These are phyloP conservation scores for Ceyx margarethae DNA, from an alignment of 2,113 vertebrate genomes.

Conservation along the genomic window DNA sequence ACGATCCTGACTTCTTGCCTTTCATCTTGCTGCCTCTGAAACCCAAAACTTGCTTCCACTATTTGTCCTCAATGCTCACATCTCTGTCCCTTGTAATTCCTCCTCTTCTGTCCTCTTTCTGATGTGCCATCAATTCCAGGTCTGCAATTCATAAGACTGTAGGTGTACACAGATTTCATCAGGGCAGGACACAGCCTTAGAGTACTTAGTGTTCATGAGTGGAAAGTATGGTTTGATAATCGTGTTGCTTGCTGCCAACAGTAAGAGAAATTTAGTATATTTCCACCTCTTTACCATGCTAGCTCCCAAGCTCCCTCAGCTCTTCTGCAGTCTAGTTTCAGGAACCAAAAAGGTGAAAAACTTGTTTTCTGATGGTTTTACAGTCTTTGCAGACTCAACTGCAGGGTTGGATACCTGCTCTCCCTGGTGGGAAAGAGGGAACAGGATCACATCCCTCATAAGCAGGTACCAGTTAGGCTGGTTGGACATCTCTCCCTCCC, in stretches of 20 bases:
- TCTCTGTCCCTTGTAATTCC: neutral
- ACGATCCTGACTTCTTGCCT: neutral
- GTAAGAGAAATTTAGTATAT: neutral
- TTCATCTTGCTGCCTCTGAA: neutral
- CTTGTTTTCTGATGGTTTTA: neutral
- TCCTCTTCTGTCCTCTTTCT: neutral
- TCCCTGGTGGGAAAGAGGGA: neutral
- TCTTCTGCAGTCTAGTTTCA: neutral
- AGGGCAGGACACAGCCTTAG: neutral
- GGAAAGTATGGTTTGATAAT: neutral
- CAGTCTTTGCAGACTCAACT: neutral
- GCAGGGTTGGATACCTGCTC: neutral
- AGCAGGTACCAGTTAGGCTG: neutral
- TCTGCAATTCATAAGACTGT: neutral
- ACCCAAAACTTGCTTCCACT: neutral
- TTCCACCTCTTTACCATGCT: neutral
- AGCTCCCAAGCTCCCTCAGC: neutral
- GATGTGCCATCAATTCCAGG: neutral
- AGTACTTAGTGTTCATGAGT: neutral
- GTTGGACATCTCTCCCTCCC: neutral
- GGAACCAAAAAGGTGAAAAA: neutral
- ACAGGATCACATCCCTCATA: neutral
- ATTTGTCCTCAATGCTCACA: neutral
- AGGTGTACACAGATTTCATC: neutral
- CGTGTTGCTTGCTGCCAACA: neutral